A percentile compares a stretch with the other conserved stretches of the same genome.
Evolutionary conservation across 2,888 invertebrate genomes (phyloP).

Genomic region (Patella ulyssiponensis): DNA sequence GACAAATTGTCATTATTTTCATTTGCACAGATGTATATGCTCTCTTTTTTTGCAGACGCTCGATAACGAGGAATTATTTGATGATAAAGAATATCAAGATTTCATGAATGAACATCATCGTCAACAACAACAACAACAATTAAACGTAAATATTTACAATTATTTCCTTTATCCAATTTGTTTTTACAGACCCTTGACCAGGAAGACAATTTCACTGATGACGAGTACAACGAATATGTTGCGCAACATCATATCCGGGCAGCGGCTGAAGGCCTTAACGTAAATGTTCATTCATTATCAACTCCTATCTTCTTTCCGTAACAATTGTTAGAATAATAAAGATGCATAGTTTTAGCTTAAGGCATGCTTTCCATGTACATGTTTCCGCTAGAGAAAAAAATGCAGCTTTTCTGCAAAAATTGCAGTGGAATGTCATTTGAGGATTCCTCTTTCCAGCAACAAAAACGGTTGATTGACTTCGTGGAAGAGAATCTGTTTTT

Average conservation of each 20-base stretch:
- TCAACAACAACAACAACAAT: constrained; percentile 13
- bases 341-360: too few species aligned
- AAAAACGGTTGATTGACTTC: too few species aligned
- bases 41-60: constrained; percentile 72
- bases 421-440: too few species aligned
- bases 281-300: not conserved
- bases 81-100: constrained; percentile 86
- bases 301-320: too few species aligned
- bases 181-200: constrained; percentile 79
- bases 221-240: constrained; percentile 85
- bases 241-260: constrained; percentile 35
- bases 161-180: too few species aligned
- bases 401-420: too few species aligned
- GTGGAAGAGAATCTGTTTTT: too few species aligned
- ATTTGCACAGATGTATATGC: not conserved
- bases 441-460: too few species aligned
- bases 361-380: too few species aligned
- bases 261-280: not conserved
- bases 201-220: constrained; percentile 85
- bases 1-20: not conserved
- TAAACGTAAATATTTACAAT: too few species aligned
- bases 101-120: constrained; percentile 72
- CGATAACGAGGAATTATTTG: constrained; percentile 87
- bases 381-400: too few species aligned
- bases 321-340: too few species aligned